Evolutionary conservation across 2,888 invertebrate species (phyloP).

Genomic region (Dasysyrphus albostriatus): DNA sequence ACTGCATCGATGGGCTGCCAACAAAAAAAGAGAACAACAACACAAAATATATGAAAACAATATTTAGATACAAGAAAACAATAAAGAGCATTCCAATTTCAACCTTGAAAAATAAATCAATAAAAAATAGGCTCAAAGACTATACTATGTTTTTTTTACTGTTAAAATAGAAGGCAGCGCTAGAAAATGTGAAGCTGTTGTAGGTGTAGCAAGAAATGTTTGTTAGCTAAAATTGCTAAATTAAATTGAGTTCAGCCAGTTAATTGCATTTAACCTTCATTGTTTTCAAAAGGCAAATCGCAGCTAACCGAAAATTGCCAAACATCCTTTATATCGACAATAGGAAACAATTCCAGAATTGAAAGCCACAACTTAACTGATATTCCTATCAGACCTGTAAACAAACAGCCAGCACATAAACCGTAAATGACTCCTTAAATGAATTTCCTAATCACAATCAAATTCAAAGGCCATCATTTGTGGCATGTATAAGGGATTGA

Average conservation of each 20-base stretch:
- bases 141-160: not conserved
- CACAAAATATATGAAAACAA: not conserved
- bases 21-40: not conserved
- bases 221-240: no score
- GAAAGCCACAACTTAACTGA: constrained; percentile 53
- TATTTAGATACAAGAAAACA: not conserved
- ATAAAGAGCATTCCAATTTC: not conserved
- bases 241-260: no score
- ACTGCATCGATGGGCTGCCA: constrained; percentile 78
- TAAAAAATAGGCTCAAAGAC: not conserved
- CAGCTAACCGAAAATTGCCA: constrained; percentile 21
- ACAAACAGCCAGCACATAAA: constrained; percentile 43
- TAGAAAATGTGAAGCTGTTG: no score
- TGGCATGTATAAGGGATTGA: constrained; percentile 7
- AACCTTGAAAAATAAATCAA: not conserved
- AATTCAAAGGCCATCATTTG: constrained; percentile 46
- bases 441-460: constrained; percentile 65
- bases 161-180: no score
- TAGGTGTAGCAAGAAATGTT: no score
- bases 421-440: constrained; percentile 60
- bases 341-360: constrained; percentile 46
- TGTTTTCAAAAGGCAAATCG: constrained; percentile 15
- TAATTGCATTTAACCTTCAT: not conserved
- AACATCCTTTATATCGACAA: constrained; percentile 17
- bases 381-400: constrained; percentile 26